Base-by-base conservation (phyloP, 2,888 invertebrate species). In the Drosophila colorata region DNA sequence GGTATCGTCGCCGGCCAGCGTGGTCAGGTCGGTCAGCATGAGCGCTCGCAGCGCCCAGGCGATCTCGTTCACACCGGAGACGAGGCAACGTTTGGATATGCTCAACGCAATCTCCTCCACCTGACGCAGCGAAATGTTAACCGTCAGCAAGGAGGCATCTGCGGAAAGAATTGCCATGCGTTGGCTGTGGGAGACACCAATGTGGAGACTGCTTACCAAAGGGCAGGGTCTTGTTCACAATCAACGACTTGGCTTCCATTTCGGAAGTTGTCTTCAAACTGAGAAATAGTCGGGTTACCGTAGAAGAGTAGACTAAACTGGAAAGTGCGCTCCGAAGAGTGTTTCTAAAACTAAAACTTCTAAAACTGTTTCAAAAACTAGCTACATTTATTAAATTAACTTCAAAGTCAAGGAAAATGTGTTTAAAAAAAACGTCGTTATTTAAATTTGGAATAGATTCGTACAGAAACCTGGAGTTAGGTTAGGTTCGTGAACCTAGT, bases 1-100 rank as follows among this genome's bases (percentile, higher is more conserved):
- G 0, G 96, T 96, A 90, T 97, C 97, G 92, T 96, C 95, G 43
- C 98, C 98, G 49, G 96, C 94, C 44, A 99, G 93, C 1, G 98
- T 98, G 1, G 99, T 99, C 75, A 99, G 93, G 93, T 99, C 99
- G 69, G 98, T 97, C 60, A 97, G 94, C 41, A 96, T 95, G 6
- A 99, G 93, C 1, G 98, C 96, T 90, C 95, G 95, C 35, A 98
- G 88, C 9, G 98, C 93, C 96, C 97, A 97, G n/a, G 94, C 94
- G 40, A 95, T 94, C 91, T 95, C 94, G 90, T 95, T 94, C 31
- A 88, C 70, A 0, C 89, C 90, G 13, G 70, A 80, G 0, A 92
- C 91, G 41, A 78, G 43, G 16, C 91, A 90, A 5, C 88, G 84
- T 2, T 69, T 71, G 0, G 93, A 91, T 9, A 95, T 90, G 44